Percentiles rank a stretch among this genome's conserved stretches.
Conservation (phyloP, 2,797 vertebrate genomes). For the Phalloptychus januarius region DNA sequence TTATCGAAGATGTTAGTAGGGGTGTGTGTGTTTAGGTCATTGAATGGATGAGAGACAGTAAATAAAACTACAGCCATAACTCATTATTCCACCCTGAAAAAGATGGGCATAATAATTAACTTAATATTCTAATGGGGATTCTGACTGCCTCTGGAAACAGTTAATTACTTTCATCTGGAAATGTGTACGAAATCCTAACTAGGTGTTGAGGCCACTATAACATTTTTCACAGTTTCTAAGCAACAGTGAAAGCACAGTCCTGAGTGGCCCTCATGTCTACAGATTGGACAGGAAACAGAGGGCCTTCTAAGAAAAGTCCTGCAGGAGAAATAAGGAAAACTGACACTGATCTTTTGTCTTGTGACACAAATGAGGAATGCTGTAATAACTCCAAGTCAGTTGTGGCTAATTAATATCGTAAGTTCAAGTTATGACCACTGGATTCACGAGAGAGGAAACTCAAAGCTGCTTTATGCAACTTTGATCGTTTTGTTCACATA, state of each 20-base stretch:
- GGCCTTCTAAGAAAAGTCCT: neutral
- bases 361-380: neutral
- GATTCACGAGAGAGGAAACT: neutral
- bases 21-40: neutral
- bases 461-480: too few species aligned
- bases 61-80: neutral
- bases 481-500: too few species aligned
- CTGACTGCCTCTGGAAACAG: neutral
- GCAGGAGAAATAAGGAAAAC: neutral
- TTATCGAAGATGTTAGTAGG: neutral
- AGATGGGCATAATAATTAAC: too few species aligned
- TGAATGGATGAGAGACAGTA: neutral
- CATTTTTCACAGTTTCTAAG: constrained; percentile 7
- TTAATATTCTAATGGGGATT: neutral
- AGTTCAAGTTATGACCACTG: neutral
- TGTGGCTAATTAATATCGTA: neutral
- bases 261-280: neutral
- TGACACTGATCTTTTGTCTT: neutral
- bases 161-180: neutral
- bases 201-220: constrained; percentile 21
- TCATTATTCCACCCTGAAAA: neutral
- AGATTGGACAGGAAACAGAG: constrained; percentile 4
- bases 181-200: neutral
- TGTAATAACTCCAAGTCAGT: neutral
- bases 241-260: constrained; percentile 4